Percentiles rank a stretch among this genome's conserved stretches.
Evolutionary conservation across 1,140 invertebrate species (phyloP).

Genomic region (Tetramorium parvispinum): DNA sequence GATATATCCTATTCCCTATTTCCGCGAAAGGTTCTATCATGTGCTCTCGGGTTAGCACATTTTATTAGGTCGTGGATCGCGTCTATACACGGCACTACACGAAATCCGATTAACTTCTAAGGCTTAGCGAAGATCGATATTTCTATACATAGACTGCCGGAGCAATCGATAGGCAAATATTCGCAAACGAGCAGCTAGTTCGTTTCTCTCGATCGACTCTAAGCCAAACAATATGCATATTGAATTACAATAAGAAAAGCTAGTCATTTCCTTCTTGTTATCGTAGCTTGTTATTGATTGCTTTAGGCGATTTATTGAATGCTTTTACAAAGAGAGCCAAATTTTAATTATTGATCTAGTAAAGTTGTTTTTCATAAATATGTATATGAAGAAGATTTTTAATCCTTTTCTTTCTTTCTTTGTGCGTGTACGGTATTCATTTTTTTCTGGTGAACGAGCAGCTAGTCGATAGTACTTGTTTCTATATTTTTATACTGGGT

Average conservation of each 20-base stretch:
- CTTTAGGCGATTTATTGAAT: not conserved
- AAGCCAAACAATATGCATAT: conserved; percentile 35
- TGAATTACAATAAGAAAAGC: conserved; percentile 1
- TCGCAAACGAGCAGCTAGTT: conserved; percentile 13
- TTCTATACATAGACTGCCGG: conserved; percentile 56
- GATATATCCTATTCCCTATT: conserved; percentile 48
- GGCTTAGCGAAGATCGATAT: conserved; percentile 68
- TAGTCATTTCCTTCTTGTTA: not conserved
- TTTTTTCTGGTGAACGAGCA: not conserved
- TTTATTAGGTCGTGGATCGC: conserved; percentile 67
- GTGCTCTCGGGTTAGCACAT: conserved; percentile 51
- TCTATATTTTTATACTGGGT: not conserved
- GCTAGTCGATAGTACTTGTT: not conserved
- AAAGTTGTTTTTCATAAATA: not conserved
- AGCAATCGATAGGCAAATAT: conserved; percentile 29
- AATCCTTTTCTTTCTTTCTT: not conserved
- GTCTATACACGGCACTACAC: conserved; percentile 54
- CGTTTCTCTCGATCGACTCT: conserved; percentile 20
- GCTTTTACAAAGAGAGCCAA: not conserved
- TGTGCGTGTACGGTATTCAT: not conserved
- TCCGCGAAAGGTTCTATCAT: conserved; percentile 53
- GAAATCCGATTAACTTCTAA: conserved; percentile 75
- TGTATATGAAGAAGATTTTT: not conserved
- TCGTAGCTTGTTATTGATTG: conserved; percentile 19
- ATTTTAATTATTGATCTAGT: conserved; percentile 4